Evolutionary conservation across 2,113 vertebrate species (phyloP).

Genomic region (Laterallus jamaicensis): DNA sequence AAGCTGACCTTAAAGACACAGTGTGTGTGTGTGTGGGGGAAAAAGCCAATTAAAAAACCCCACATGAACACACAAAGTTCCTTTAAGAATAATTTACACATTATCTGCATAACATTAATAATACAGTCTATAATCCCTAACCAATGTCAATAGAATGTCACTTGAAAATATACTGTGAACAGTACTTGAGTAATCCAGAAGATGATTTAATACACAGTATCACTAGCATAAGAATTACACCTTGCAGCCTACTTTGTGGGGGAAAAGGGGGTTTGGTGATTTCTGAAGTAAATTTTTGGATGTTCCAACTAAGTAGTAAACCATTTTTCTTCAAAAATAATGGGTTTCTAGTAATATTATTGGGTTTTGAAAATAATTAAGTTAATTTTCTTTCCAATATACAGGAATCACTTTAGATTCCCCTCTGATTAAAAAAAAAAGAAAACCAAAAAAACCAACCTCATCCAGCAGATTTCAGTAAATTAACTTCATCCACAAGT

Average conservation of each 20-base stretch:
- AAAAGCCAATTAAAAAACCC: background rate
- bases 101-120: background rate
- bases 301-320: background rate
- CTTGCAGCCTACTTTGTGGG: background rate
- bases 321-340: background rate
- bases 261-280: background rate
- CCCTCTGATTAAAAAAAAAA: background rate
- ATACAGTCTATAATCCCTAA: background rate
- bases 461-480: background rate
- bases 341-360: background rate
- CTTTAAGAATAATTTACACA: background rate
- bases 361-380: background rate
- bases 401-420: background rate
- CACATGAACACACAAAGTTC: background rate
- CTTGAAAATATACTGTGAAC: background rate
- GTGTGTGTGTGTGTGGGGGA: fast-evolving
- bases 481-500: background rate
- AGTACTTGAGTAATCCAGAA: background rate
- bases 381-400: background rate
- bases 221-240: background rate
- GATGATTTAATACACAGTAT: background rate
- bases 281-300: background rate
- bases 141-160: background rate
- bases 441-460: too few relatives aligned
- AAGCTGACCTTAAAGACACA: background rate